A percentile compares a stretch with the other conserved stretches of the same genome.
These are phyloP conservation scores for Eupithecia exiguata DNA, from an alignment of 2,888 invertebrate genomes.

Conservation along the genomic window DNA sequence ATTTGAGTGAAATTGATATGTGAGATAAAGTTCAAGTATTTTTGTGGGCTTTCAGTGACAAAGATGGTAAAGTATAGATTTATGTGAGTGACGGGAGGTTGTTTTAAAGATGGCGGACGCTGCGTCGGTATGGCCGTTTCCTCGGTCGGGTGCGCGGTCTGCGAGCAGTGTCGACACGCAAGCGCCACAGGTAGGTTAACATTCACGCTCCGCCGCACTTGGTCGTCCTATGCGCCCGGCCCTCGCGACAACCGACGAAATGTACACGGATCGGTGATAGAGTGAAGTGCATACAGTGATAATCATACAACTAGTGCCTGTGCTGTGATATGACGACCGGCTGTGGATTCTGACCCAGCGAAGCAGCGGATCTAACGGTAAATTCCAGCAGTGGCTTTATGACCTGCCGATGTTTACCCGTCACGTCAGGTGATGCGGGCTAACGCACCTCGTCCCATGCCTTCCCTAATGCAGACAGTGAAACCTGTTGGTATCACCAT, in stretches of 20 bases:
- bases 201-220: constrained; percentile 81
- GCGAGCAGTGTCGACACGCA: constrained; percentile 72
- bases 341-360: constrained; percentile 62
- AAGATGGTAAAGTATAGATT: background rate
- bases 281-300: constrained; percentile 74
- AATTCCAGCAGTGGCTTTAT: constrained; percentile 70
- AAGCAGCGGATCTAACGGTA: constrained; percentile 80
- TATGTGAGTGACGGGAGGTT: constrained; percentile 49
- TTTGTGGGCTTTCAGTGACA: background rate
- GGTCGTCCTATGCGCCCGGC: constrained; percentile 74
- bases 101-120: constrained; percentile 66
- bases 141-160: constrained; percentile 62
- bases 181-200: constrained; percentile 82
- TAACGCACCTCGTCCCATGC: constrained; percentile 24
- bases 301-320: constrained; percentile 60
- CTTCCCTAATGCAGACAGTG: constrained; percentile 20
- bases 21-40: background rate
- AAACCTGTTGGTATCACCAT: constrained; percentile 28
- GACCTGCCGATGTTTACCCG: constrained; percentile 76
- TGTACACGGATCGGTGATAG: constrained; percentile 72
- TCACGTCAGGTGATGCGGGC: constrained; percentile 76
- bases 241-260: constrained; percentile 69
- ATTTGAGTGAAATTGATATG: background rate
- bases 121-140: constrained; percentile 71
- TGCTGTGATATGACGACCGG: constrained; percentile 68